Base-by-base conservation (phyloP, 1,140 invertebrate species). In the Conus betulinus region DNA sequence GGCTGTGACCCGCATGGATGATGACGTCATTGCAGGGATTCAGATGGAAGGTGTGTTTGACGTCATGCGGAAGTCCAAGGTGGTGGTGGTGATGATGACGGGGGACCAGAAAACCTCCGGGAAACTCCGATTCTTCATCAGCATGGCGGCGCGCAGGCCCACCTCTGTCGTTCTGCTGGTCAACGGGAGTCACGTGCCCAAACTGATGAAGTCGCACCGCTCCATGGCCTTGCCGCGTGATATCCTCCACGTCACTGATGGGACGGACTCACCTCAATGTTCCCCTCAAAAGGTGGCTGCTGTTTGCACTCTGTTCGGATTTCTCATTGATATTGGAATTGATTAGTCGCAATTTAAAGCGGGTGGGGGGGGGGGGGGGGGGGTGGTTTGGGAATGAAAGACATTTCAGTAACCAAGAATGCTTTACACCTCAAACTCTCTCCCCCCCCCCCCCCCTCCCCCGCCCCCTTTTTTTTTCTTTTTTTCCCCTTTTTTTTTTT, bases 1-100 rank as follows among this genome's bases (percentile, higher is more conserved):
- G 27, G 51, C 13, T n/a, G 84, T 85, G 63, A 85, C 63, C 27
- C 20, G 60, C 27, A 85, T 74, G 63, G 84, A 71, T 25, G 63
- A 85, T 11, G 84, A 85, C 51, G 63, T 74, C 17, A 74, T 8
- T 67, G 27, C 39, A 10, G 57, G 57, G 8, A 25, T n/a, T 8
- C 4, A 25, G 5, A 23, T 63, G 27, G 83, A 84, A 8, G 83
- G 55, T 13, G 53, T 84, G 23, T 5, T 84, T 25, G n/a, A 67
- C 39, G 39, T 53, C 63, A 85, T 85, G 84, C 52, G 55, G 52
- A 85, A 53, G 17, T 25, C 11, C 11, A 85, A 63, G 39, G 25
- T 39, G 5, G 63, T 85, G 63, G 27, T 85, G 63, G 63, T 85
- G 27, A 20, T 85, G 5, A 20, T 85, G 5, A 8, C 71, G 27